Base-by-base conservation (phyloP, 2,888 invertebrate genomes). In the Dione vanillae region DNA sequence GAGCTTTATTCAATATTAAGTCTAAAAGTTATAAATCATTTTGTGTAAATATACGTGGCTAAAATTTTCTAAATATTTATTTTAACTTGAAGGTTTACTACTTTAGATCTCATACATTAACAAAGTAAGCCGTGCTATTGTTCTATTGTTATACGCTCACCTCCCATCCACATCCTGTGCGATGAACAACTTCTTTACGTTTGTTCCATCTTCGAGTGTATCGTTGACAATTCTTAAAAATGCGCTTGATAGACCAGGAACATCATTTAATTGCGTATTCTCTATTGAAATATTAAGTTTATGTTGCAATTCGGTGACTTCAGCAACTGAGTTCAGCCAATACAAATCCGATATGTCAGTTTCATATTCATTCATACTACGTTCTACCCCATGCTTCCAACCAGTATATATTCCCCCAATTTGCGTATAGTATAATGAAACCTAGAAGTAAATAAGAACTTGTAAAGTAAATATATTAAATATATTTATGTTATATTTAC, bases 121-220 rank as follows among this genome's bases (percentile, higher is more conserved):
- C 62, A 62, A 62, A 37, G 47, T 62, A 49, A 62, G 35, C 35
- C n/a, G 45, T 19, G 45, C 40, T 45, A 70, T 72, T 67, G 64
- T 67, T 70, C 69, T 49, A 72, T 72, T 65, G 67, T 72, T 72
- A 52, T 5, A 16, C 37, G 20, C 67, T 89, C 84, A 96, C 95
- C 94, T 94, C 80, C 95, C 96, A 86, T 97, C 97, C 3, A 97
- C 96, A 80, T 96, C 97, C 82, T 98, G 98, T 0, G 97, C 96
- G 19, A 97, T 94, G 74, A 95, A 96, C 41, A 98, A 94, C 87
- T 94, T 93, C 76, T 91, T 82, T 58, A 76, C 83, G 1, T 77
- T 75, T 12, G 76, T 80, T 35, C 89, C 90, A 66, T 88, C 85
- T 2, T 87, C 92, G 80, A 81, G 84, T 35, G 87, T 89, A 74